Percentiles rank a stretch among this genome's conserved stretches.
Conservation (phyloP, 53 echinoderm and acorn worm genomes). For the Patiria pectinifera region DNA sequence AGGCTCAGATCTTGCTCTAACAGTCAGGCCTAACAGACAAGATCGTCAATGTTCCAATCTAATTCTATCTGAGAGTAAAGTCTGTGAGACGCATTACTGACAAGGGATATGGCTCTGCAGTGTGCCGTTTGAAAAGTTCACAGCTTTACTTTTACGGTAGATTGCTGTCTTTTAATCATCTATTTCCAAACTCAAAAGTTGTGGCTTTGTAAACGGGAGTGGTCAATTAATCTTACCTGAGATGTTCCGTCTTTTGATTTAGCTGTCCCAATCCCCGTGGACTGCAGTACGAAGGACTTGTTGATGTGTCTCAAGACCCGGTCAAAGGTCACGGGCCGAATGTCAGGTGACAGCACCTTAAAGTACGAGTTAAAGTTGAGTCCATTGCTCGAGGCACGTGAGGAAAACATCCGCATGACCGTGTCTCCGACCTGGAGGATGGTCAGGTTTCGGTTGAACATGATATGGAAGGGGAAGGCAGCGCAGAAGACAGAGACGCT, state of each 20-base stretch:
- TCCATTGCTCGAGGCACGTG: constrained; percentile 77
- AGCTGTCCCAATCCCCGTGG: constrained; percentile 67
- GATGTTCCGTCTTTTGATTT: constrained; percentile 68
- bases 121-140: too few relatives aligned
- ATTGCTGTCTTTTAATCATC: too few relatives aligned
- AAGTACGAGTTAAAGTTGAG: constrained; percentile 94
- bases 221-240: constrained; percentile 59
- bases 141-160: too few relatives aligned
- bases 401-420: constrained; percentile 87
- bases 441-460: constrained; percentile 81
- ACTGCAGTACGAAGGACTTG: constrained; percentile 72
- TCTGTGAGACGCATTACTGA: too few relatives aligned
- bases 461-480: constrained; percentile 90
- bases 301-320: constrained; percentile 85
- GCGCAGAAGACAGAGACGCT: constrained; percentile 79
- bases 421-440: constrained; percentile 90
- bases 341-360: constrained; percentile 74
- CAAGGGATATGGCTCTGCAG: not conserved
- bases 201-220: too few relatives aligned
- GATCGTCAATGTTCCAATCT: not conserved
- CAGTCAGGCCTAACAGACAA: not conserved
- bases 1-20: not conserved
- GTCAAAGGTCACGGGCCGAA: constrained; percentile 82
- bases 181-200: too few relatives aligned
- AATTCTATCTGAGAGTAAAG: not conserved